Base-by-base conservation (phyloP, 2,113 vertebrate species). In the Serinus canaria region DNA sequence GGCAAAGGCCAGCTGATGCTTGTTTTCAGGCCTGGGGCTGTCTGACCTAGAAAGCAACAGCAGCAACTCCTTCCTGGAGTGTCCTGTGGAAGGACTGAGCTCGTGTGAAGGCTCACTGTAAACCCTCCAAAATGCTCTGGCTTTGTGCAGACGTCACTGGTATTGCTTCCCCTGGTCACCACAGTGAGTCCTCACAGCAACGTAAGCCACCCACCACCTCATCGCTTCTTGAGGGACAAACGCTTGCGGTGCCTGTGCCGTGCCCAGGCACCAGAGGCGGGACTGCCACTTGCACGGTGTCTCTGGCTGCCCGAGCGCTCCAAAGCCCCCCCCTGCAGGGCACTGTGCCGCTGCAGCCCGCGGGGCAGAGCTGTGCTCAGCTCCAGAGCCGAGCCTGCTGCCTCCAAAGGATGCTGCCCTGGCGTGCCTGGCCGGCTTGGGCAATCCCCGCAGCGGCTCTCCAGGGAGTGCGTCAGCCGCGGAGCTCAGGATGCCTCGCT, bases 301-400 rank as follows among this genome's bases (percentile, higher is more conserved):
- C 76, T 2, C 1, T 17, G 37, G 59, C 33, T 43, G 22, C 66
- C 0, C 0, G 23, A 5, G 14, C 8, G 69, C 43, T 15, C 44
- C 31, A 62, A 27, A 9, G 8, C 46, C 44, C 1, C 0, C 12
- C 46, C 24, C 46, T 56, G 24, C 1, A 11, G 41, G 1, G 4
- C 24, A 0, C n/a, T 15, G 4, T 62, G 52, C 43, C 12, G 23
- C 69, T 2, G 9, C 17, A 39, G 64, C 66, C 37, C 49, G 4
- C 28, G 1, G 50, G 17, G 7, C 59, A 25, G 46, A 30, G 52
- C 52, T 53, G 16, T 52, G 27, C 50, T 5, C 24, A 17, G 4
- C 53, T 19, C 22, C 50, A 58, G 74, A 16, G 62, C 28, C 73
- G 46, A 31, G 55, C 83, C 46, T 60, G 30, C 72, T 69, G 44